A percentile compares a stretch with the other conserved stretches of the same genome.
Conservation (phyloP, 2,797 vertebrate species). For the Tragopan temminckii region DNA sequence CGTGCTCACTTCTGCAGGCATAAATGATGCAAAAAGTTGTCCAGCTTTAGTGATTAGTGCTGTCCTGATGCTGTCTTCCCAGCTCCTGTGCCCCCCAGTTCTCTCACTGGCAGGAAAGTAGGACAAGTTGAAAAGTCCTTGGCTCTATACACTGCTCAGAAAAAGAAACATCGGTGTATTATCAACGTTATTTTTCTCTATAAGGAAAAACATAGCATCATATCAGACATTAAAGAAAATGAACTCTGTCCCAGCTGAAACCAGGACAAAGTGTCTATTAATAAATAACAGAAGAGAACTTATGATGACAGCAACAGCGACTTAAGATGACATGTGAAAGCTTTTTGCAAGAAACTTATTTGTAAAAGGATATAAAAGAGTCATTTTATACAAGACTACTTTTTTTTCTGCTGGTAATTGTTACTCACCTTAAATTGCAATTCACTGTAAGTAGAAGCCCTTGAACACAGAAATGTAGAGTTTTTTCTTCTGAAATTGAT, state of each 20-base stretch:
- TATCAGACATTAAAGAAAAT: background rate
- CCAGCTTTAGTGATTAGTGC: background rate
- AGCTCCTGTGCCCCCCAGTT: no score
- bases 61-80: background rate
- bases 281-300: background rate
- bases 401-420: background rate
- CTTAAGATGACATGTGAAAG: background rate
- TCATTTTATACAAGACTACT: background rate
- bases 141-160: background rate
- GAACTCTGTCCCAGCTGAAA: conserved; percentile 13
- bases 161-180: background rate
- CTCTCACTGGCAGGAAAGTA: background rate
- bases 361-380: background rate
- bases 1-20: background rate
- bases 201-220: background rate
- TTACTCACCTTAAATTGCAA: conserved; percentile 7
- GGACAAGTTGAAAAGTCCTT: background rate
- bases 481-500: conserved; percentile 20
- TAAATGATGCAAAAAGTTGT: background rate
- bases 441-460: background rate
- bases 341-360: background rate
- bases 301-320: background rate
- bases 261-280: conserved; percentile 1
- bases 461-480: background rate
- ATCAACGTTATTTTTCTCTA: no score